Evolutionary conservation across 2,113 vertebrate genomes (phyloP), one percentile per base, ranked within the genome.

Genomic region (Loxodonta africana): DNA sequence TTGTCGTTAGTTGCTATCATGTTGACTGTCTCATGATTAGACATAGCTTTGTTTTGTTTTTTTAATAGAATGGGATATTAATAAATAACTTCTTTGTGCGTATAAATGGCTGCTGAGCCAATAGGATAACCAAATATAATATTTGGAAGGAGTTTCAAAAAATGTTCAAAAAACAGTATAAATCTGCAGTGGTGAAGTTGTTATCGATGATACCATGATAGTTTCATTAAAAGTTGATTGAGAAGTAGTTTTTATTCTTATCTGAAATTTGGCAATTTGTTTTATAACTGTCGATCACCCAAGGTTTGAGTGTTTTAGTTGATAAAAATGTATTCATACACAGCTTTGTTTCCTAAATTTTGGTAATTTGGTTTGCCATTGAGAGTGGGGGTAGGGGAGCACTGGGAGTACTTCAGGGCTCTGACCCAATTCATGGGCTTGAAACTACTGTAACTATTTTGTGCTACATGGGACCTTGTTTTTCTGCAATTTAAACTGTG

Each of bases 401-500:
- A 51, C 33, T 74, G 8, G 14, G 21, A 90, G 8, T 83, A 41
- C 11, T 90, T 87, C 69, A 90, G 57, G 62, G 18, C 84, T 90
- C 37, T 91, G 26, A 94, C 69, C 92, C 33, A 67, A 87, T 77
- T 63, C 30, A 37, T 85, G 63, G 83, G 60, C 46, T 90, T 95
- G 83, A 96, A 95, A 94, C 20, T 69, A 8, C 37, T 83, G 41
- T 62, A 20, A 91, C 26, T 95, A 80, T 95, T 97, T 82, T 89
- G 12, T 96, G 44, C 88, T 95, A 82, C 65, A 60, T 18, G 51
- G n/a, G 25, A 92, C 62, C 94, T 96, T 77, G 67, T 57, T 90
- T 96, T 89, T 86, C 97, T 94, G 30, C 69, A 53, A n/a, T 91
- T 96, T 96, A 80, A 92, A 93, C 93, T 65, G 86, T 81, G 62